A percentile compares a stretch with the other conserved stretches of the same genome.
phyloP scores from a whole-genome alignment of 2,113 vertebrate genomes.

The Tenebrosternarchus preto region DNA sequence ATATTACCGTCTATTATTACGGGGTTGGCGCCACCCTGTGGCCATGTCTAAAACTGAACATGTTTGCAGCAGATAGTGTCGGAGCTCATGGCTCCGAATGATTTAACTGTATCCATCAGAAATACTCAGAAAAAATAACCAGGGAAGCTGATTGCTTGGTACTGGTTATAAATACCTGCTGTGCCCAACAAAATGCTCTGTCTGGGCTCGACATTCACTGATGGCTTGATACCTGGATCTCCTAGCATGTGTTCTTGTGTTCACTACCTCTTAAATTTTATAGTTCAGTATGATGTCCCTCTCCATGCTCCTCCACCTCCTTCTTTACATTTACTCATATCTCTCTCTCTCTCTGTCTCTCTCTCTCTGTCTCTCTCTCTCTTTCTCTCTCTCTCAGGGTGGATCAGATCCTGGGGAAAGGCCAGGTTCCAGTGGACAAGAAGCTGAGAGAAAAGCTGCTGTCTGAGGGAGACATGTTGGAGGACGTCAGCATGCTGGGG shows the following conservation, averaged over 20 bases:
- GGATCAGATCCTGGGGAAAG: slow-evolving; percentile 96
- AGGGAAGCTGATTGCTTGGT: too few species aligned
- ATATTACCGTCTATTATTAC: neutral
- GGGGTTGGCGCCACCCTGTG: slow-evolving; percentile 27
- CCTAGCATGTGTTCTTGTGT: too few species aligned
- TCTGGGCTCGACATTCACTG: too few species aligned
- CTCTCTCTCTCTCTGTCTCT: neutral
- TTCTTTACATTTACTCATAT: neutral
- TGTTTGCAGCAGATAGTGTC: neutral
- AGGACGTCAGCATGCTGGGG: slow-evolving; percentile 95
- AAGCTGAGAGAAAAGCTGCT: slow-evolving; percentile 90
- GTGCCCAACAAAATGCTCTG: too few species aligned
- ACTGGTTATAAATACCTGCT: too few species aligned
- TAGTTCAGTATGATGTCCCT: too few species aligned
- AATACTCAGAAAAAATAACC: too few species aligned
- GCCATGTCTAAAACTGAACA: neutral
- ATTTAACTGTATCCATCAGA: neutral
- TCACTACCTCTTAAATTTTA: too few species aligned
- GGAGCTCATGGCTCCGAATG: neutral
- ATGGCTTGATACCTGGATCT: too few species aligned
- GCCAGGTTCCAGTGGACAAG: slow-evolving; percentile 92
- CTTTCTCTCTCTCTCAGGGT: slow-evolving; percentile 76
- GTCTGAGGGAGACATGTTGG: slow-evolving; percentile 85
- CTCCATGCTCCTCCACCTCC: too few species aligned
- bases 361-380: neutral